Evolutionary conservation across 2,113 vertebrate species (phyloP), one percentile per base, ranked within the genome.

Genomic region (Rhynchomys soricoides): DNA sequence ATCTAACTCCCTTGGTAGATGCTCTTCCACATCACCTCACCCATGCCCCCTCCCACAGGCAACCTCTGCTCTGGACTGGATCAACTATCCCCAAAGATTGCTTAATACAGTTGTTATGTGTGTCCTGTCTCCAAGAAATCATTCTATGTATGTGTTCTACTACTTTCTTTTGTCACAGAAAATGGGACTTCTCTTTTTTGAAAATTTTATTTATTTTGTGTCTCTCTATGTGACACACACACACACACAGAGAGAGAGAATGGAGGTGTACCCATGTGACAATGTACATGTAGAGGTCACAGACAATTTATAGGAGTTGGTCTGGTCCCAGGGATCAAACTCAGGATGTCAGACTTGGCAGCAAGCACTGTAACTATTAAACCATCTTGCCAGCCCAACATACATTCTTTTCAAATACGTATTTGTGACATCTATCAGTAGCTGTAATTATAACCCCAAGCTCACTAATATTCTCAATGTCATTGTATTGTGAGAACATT

Each of bases 151-250:
- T 68, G 5, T 3, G 3, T 81, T 86, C 73, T 87, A 55, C 40
- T 62, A 21, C 26, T 90, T 90, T 82, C 59, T 91, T 48, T 74
- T 74, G 31, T 59, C 78, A 93, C 57, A 62, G 66, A 81, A 94
- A 73, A 59, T 59, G 74, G 12, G 64, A 50, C 48, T 34, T 57
- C 17, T 40, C 71, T 45, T 82, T 57, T 57, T n/a, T n/a, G 37
- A 29, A 82, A 82, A 40, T 59, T 82, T 59, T 59, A 82, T 57
- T 82, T 82, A 37, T 21, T 52, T 79, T 79, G 48, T 82, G 37
- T 40, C 5, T 43, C 50, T 55, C 17, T 79, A 17, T 79, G 19
- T 71, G 31, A 70, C 68, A n/a, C 70, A 73, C n/a, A 40, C 71
- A 40, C 71, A 74, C 9, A 43, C 22, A 45, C 73, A 24, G 40